Conservation (phyloP, 2,888 invertebrate species). For the Margaritifera margaritifera region DNA sequence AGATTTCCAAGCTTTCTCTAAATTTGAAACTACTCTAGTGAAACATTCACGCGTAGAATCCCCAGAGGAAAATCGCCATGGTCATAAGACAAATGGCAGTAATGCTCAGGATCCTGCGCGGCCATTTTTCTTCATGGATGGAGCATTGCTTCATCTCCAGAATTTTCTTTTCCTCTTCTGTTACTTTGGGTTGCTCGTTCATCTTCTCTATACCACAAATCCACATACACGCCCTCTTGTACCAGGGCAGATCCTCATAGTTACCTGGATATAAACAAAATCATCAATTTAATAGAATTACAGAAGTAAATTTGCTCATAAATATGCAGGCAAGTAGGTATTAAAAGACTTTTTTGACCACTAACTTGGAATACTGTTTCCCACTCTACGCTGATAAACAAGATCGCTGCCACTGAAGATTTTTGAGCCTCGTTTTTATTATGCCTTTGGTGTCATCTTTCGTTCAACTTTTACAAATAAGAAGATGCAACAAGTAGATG, state of each 20-base stretch:
- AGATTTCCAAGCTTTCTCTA: too few species aligned
- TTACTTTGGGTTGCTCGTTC: constrained; percentile 40
- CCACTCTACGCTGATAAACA: too few species aligned
- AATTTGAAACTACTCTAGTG: too few species aligned
- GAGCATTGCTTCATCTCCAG: constrained; percentile 62
- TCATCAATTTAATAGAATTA: neutral
- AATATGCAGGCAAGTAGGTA: too few species aligned
- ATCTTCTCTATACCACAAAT: constrained; percentile 72
- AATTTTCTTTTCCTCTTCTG: constrained; percentile 57
- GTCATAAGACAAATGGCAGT: constrained; percentile 71
- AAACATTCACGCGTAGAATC: constrained; percentile 62
- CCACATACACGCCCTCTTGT: constrained; percentile 66
- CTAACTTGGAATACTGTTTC: too few species aligned
- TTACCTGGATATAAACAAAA: constrained; percentile 32
- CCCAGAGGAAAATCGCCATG: constrained; percentile 69
- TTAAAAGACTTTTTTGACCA: too few species aligned
- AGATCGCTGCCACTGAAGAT: too few species aligned
- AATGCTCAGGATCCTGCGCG: constrained; percentile 63
- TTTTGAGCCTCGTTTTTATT: too few species aligned
- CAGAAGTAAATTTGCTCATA: too few species aligned
- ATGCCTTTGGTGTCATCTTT: too few species aligned
- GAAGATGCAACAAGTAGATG: too few species aligned
- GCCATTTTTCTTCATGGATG: constrained; percentile 69
- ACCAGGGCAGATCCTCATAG: constrained; percentile 59
- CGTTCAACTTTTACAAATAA: too few species aligned